A percentile compares a stretch with the other conserved stretches of the same genome.
Evolutionary conservation across 1,140 invertebrate species (phyloP).

Genomic region (Lethrus apterus): DNA sequence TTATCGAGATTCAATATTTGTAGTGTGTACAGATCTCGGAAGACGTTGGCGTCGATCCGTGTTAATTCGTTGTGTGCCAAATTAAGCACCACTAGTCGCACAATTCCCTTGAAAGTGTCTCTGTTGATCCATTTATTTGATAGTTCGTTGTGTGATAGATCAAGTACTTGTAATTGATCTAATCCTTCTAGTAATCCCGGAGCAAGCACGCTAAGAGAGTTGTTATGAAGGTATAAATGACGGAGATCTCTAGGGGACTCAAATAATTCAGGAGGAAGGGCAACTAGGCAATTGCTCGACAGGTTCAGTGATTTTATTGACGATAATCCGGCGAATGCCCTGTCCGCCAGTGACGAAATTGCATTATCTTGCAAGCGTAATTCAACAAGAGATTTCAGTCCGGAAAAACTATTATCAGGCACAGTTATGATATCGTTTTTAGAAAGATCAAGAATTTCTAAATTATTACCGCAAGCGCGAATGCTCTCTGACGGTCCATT

Average conservation of each 20-base stretch:
- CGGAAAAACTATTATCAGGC: slow-evolving; percentile 60
- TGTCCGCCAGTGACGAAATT: slow-evolving; percentile 61
- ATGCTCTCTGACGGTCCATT: slow-evolving; percentile 42
- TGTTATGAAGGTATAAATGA: slow-evolving; percentile 71
- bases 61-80: slow-evolving; percentile 65
- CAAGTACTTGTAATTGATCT: slow-evolving; percentile 66
- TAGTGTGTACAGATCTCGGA: slow-evolving; percentile 66
- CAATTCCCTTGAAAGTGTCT: slow-evolving; percentile 66
- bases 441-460: slow-evolving; percentile 67
- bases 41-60: slow-evolving; percentile 62
- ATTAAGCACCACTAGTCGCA: slow-evolving; percentile 66
- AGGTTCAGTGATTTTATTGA: slow-evolving; percentile 63
- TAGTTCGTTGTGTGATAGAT: slow-evolving; percentile 71
- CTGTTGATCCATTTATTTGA: slow-evolving; percentile 70
- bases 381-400: slow-evolving; percentile 55
- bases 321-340: slow-evolving; percentile 60
- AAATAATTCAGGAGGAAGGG: slow-evolving; percentile 67
- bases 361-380: slow-evolving; percentile 67
- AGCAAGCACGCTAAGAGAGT: slow-evolving; percentile 66
- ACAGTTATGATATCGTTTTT: slow-evolving; percentile 63
- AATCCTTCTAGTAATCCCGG: slow-evolving; percentile 69
- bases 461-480: slow-evolving; percentile 52
- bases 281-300: slow-evolving; percentile 67
- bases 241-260: slow-evolving; percentile 57
- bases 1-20: slow-evolving; percentile 70